Percentiles rank a stretch among this genome's conserved stretches.
These are phyloP conservation scores for Dolichotis patagonum DNA, from an alignment of 2,113 vertebrate genomes.

Conservation along the genomic window DNA sequence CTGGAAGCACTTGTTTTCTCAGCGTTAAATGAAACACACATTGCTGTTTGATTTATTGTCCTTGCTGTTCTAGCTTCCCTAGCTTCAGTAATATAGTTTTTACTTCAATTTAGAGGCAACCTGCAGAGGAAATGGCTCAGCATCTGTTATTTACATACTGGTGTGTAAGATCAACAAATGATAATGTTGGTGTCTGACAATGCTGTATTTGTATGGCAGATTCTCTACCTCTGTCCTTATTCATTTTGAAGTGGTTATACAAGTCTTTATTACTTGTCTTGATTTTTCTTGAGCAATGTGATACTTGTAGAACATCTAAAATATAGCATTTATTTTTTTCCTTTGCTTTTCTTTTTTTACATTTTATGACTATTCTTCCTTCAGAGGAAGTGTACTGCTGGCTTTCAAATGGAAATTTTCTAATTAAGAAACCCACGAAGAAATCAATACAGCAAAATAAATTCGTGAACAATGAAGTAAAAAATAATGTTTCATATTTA, in stretches of 20 bases:
- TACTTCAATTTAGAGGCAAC: slow-evolving; percentile 14
- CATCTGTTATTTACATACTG: slow-evolving; percentile 24
- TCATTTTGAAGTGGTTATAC: slow-evolving; percentile 33
- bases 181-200: not conserved
- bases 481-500: slow-evolving; percentile 13
- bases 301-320: slow-evolving; percentile 29
- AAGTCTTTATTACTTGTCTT: not conserved
- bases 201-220: not conserved
- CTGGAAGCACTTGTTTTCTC: slow-evolving; percentile 43
- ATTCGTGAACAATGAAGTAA: slow-evolving; percentile 31
- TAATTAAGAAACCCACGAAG: slow-evolving; percentile 5
- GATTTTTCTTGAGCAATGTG: slow-evolving; percentile 50
- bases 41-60: not conserved
- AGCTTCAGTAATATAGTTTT: not conserved
- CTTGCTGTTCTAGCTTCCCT: slow-evolving; percentile 21
- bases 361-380: slow-evolving; percentile 32
- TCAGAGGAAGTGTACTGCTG: not conserved
- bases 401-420: not conserved
- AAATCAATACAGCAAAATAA: not conserved
- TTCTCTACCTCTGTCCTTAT: not conserved
- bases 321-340: not conserved
- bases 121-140: not conserved
- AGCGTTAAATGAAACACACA: slow-evolving; percentile 33
- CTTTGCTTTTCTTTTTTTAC: not conserved
- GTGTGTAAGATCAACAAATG: not conserved